phyloP scores from a whole-genome alignment of 1,140 invertebrate genomes.

The Drosophila suzukii region DNA sequence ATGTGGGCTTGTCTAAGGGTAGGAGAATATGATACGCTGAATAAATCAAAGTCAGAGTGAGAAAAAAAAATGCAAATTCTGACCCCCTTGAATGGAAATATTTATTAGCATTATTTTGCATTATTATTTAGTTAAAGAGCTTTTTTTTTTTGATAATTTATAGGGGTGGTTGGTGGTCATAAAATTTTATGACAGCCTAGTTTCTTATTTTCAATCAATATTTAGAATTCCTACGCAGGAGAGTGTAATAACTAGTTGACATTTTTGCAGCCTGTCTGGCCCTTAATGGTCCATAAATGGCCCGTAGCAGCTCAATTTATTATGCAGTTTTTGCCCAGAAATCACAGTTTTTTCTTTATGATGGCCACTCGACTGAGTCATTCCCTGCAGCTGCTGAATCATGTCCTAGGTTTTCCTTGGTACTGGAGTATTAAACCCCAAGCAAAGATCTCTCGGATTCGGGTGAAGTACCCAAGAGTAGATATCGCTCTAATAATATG shows the following conservation, averaged over 20 bases:
- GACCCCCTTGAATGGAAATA: conserved; percentile 1
- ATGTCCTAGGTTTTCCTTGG: conserved; percentile 46
- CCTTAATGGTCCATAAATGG: conserved; percentile 68
- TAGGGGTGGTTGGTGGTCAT: conserved; percentile 7
- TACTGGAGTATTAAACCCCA: not conserved
- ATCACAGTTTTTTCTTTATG: conserved; percentile 55
- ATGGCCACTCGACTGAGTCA: conserved; percentile 68
- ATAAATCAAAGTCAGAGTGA: conserved; percentile 40
- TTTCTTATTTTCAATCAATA: conserved; percentile 18
- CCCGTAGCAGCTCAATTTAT: conserved; percentile 28
- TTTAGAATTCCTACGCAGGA: conserved; percentile 1
- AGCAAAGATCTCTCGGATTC: not conserved
- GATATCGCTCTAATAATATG: conserved; percentile 56
- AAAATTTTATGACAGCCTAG: conserved; percentile 24
- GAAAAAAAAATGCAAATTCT: conserved; percentile 39
- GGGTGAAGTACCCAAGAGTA: conserved; percentile 58
- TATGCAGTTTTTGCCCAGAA: conserved; percentile 60
- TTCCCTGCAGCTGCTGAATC: conserved; percentile 63
- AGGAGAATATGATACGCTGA: conserved; percentile 28
- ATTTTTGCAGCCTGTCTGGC: conserved; percentile 16
- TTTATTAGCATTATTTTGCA: conserved; percentile 29
- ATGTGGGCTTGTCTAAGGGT: conserved; percentile 49
- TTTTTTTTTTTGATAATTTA: conserved; percentile 28
- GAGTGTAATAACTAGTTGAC: conserved; percentile 17
- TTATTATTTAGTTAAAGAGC: not conserved